Evolutionary conservation across 2,113 vertebrate genomes (phyloP).

Genomic region (Aix galericulata): DNA sequence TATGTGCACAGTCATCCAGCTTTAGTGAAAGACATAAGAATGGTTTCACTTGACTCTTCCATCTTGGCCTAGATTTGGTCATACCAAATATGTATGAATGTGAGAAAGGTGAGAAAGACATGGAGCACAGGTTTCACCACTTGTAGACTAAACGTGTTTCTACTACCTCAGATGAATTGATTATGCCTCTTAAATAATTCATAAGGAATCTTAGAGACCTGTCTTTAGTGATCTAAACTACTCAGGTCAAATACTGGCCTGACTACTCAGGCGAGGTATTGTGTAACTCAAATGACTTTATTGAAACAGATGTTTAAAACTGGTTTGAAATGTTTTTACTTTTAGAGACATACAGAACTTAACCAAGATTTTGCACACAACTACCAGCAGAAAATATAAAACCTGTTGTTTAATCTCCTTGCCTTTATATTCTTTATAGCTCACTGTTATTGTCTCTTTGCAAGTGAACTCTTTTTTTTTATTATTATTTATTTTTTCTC

Average conservation of each 20-base stretch:
- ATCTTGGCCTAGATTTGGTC: not conserved
- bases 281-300: not conserved
- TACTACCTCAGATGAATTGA: not conserved
- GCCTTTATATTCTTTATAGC: not conserved
- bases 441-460: not conserved
- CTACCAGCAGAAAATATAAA: not conserved
- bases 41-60: not conserved
- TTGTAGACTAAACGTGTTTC: not conserved
- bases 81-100: not conserved
- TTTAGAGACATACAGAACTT: not conserved
- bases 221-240: not conserved
- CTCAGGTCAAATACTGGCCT: not conserved
- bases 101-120: not conserved
- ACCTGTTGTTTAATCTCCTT: not conserved
- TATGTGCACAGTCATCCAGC: not conserved
- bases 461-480: fast-evolving
- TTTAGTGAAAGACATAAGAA: not conserved
- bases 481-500: too few relatives aligned
- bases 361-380: not conserved
- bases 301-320: not conserved
- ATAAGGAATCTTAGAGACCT: not conserved
- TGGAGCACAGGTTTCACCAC: not conserved
- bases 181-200: not conserved
- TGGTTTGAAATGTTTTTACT: not conserved
- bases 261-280: not conserved